A percentile compares a stretch with the other conserved stretches of the same genome.
These are phyloP conservation scores for Oreohelix idahoensis DNA, from an alignment of 1,140 invertebrate genomes.

Conservation along the genomic window DNA sequence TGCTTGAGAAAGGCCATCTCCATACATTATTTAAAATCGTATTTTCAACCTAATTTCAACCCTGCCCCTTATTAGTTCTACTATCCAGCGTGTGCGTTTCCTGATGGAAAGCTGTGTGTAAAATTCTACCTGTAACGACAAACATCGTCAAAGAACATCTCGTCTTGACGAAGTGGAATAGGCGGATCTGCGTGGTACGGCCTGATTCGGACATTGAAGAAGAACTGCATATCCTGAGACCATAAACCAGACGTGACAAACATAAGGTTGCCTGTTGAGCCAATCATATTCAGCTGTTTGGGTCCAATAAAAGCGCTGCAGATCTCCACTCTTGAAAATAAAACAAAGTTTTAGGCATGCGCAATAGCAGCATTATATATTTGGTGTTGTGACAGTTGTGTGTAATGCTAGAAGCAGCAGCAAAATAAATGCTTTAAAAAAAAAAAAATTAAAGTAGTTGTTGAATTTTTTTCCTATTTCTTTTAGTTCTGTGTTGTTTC, in stretches of 20 bases:
- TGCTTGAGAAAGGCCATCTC: too few species aligned
- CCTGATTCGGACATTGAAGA: slow-evolving; percentile 14
- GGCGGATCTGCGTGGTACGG: slow-evolving; percentile 7
- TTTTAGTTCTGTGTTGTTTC: too few species aligned
- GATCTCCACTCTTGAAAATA: neutral
- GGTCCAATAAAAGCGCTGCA: slow-evolving; percentile 22
- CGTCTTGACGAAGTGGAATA: slow-evolving; percentile 17
- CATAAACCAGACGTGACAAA: slow-evolving; percentile 25
- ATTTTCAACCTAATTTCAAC: too few species aligned
- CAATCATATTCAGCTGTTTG: slow-evolving; percentile 27
- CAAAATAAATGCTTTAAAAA: neutral
- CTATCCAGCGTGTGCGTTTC: too few species aligned
- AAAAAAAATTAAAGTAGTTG: neutral
- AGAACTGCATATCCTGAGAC: slow-evolving; percentile 25
- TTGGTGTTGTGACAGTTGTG: too few species aligned
- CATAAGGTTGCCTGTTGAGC: slow-evolving; percentile 2
- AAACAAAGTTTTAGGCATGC: neutral
- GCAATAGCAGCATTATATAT: too few species aligned
- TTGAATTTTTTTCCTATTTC: too few species aligned
- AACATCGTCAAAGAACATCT: slow-evolving; percentile 18
- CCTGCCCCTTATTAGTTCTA: too few species aligned
- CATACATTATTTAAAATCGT: too few species aligned
- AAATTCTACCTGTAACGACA: slow-evolving; percentile 30
- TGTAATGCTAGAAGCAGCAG: too few species aligned
- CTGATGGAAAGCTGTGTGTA: too few species aligned